phyloP scores from a whole-genome alignment of 2,888 invertebrate genomes.

The Coelinius sp. region DNA sequence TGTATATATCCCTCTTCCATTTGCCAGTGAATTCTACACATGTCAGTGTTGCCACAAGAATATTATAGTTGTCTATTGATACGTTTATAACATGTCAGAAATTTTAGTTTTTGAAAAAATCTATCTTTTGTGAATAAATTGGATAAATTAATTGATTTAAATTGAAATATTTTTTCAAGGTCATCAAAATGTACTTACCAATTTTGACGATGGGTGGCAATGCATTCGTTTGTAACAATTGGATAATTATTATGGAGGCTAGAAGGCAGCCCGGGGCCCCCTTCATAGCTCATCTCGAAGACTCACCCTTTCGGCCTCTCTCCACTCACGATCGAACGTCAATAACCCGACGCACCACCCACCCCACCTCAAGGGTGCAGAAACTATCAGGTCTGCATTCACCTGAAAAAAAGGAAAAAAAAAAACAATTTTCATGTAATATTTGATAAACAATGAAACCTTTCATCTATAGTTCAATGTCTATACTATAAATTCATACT shows the following conservation, averaged over 20 bases:
- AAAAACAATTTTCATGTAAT: background rate
- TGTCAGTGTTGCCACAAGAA: background rate
- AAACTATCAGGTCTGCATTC: constrained; percentile 41
- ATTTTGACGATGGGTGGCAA: constrained; percentile 68
- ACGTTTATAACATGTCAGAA: background rate
- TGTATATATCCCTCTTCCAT: background rate
- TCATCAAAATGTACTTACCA: constrained; percentile 56
- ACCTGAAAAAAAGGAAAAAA: constrained; percentile 44
- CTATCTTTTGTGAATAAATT: too few species aligned
- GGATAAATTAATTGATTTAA: too few species aligned
- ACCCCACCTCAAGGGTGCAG: constrained; percentile 28
- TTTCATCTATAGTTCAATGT: too few species aligned
- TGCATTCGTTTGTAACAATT: constrained; percentile 61
- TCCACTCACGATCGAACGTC: constrained; percentile 52
- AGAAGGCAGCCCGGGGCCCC: constrained; percentile 67
- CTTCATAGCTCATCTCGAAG: constrained; percentile 71
- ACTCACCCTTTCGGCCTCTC: constrained; percentile 59
- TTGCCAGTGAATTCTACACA: background rate
- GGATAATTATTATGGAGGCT: constrained; percentile 65
- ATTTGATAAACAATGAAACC: background rate
- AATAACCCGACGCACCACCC: constrained; percentile 39
- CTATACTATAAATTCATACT: background rate
- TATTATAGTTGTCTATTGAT: background rate
- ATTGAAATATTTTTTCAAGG: too few species aligned
- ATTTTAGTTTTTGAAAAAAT: too few species aligned